These are phyloP conservation scores for Ia io DNA, from an alignment of 2,113 vertebrate species.

Conservation along the genomic window DNA sequence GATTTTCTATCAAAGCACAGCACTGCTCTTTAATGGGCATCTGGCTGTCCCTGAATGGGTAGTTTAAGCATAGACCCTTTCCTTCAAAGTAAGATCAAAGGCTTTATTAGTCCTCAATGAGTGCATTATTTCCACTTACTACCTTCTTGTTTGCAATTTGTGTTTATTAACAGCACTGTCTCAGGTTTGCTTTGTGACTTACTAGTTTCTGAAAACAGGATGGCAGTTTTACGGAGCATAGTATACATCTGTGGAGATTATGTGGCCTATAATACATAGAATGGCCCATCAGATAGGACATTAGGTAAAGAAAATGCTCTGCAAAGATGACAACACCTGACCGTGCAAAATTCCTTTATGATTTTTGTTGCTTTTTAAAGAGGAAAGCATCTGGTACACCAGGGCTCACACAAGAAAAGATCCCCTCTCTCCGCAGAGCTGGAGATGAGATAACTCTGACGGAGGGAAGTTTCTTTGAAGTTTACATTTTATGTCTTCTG, in stretches of 20 bases:
- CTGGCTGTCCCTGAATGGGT: slow-evolving; percentile 86
- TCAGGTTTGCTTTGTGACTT: slow-evolving; percentile 80
- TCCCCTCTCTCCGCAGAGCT: neutral
- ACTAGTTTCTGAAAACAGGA: slow-evolving; percentile 73
- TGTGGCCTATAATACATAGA: slow-evolving; percentile 55
- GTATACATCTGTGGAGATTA: slow-evolving; percentile 71
- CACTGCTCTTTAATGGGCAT: slow-evolving; percentile 85
- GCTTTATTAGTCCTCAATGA: slow-evolving; percentile 86
- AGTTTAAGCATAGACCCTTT: slow-evolving; percentile 83
- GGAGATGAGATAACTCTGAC: neutral
- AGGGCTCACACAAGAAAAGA: slow-evolving; percentile 21
- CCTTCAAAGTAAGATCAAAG: slow-evolving; percentile 89
- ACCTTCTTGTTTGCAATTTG: slow-evolving; percentile 84
- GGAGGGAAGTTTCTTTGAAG: slow-evolving; percentile 50
- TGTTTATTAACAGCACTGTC: slow-evolving; percentile 85
- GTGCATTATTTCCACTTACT: slow-evolving; percentile 86
- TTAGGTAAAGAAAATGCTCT: slow-evolving; percentile 67
- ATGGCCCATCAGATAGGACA: slow-evolving; percentile 73
- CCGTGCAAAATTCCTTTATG: slow-evolving; percentile 65
- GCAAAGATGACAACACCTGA: slow-evolving; percentile 69
- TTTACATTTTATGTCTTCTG: neutral
- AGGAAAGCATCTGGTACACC: slow-evolving; percentile 56
- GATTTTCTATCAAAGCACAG: slow-evolving; percentile 88
- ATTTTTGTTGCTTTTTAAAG: slow-evolving; percentile 33
- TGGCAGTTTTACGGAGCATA: slow-evolving; percentile 71